Base-by-base conservation (phyloP, 2,797 vertebrate genomes). In the Chanos chanos region DNA sequence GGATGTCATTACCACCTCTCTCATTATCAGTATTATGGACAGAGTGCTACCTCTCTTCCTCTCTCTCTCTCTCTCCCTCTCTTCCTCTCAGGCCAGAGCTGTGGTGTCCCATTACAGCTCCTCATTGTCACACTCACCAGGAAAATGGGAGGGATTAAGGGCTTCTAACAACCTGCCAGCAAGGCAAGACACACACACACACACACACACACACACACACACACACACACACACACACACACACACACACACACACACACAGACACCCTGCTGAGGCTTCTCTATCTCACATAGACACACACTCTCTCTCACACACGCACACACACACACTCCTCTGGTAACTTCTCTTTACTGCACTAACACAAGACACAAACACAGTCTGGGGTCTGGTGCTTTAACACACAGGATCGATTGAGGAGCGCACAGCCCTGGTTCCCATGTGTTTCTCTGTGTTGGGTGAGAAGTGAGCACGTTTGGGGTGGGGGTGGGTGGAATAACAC, bases 1-100 rank as follows among this genome's bases (percentile, higher is more conserved):
- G 68, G 54, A 73, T 64, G 57, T 59, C 76, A 75, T 79, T 74
- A 57, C 52, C 66, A 51, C 50, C 54, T 63, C 36, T 63, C 70
- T 69, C 49, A 57, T 64, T 73, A 73, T 59, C 67, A 61, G 62
- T 41, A 18, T 58, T 57, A 64, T 59, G 55, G 58, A n/a, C 60
- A 72, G 61, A 73, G 61, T 31, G 61, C 73, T 51, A 41, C 21
- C 49, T 68, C 59, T 64, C 74, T n/a, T n/a, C n/a, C n/a, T n/a
- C n/a, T n/a, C n/a, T n/a, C n/a, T n/a, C n/a, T n/a, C n/a, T n/a
- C n/a, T n/a, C n/a, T n/a, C n/a, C n/a, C n/a, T n/a, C n/a, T n/a
- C n/a, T n/a, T n/a, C n/a, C n/a, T 54, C 47, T 8, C 41, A 31
- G 31, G 54, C 39, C 64, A 3, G 48, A 47, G 69, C 51, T 45